Evolutionary conservation across 2,888 invertebrate species (phyloP).

Genomic region (Tipula vernalis): DNA sequence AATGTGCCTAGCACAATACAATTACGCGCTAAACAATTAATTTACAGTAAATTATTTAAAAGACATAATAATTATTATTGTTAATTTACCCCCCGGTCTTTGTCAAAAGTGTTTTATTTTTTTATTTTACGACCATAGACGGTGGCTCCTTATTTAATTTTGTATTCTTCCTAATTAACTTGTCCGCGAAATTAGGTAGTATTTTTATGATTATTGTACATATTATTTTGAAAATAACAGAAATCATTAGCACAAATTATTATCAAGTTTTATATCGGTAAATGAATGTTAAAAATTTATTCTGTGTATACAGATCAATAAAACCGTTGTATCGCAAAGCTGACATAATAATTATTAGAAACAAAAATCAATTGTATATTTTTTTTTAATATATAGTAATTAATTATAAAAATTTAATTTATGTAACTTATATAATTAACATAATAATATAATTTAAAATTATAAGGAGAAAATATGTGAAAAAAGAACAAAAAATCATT

Average conservation of each 20-base stretch:
- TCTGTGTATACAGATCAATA: neutral
- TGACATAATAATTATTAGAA: neutral
- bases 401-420: neutral
- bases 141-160: neutral
- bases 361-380: neutral
- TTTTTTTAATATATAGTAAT: neutral
- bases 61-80: neutral
- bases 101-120: neutral
- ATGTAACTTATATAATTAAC: neutral
- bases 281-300: neutral
- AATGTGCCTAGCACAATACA: neutral
- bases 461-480: neutral
- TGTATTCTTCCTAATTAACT: neutral
- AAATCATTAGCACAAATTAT: neutral
- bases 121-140: neutral
- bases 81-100: neutral
- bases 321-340: neutral
- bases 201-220: neutral
- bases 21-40: neutral
- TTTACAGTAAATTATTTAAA: neutral
- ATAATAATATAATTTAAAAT: conserved; percentile 5
- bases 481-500: neutral
- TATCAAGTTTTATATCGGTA: neutral
- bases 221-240: neutral
- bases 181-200: neutral